Conservation (phyloP, 2,888 invertebrate genomes). For the Agonum fuliginosum region DNA sequence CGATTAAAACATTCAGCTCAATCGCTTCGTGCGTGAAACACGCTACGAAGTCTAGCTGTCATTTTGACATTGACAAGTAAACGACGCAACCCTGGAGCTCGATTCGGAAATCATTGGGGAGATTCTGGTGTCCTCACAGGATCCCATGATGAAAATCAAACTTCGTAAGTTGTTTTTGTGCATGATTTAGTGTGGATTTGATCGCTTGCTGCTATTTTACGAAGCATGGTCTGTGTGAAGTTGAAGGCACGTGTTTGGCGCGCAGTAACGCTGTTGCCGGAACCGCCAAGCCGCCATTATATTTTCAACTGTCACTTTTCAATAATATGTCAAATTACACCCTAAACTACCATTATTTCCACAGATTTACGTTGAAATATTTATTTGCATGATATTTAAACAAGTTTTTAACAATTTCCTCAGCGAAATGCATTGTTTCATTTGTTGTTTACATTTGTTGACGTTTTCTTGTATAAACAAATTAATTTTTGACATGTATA, state of each 20-base stretch:
- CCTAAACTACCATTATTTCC: background rate
- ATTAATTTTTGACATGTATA: background rate
- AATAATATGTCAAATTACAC: conserved; percentile 33
- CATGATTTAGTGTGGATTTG: background rate
- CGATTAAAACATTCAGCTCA: background rate
- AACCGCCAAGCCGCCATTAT: conserved; percentile 60
- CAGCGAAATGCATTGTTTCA: conserved; percentile 26
- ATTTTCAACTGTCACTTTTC: conserved; percentile 58
- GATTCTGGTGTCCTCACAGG: conserved; percentile 52
- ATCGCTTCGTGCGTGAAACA: conserved; percentile 42
- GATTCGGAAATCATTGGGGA: conserved; percentile 59
- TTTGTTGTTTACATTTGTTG: conserved; percentile 40
- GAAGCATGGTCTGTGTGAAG: background rate
- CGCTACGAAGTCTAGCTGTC: conserved; percentile 51
- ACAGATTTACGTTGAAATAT: background rate
- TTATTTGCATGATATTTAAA: background rate
- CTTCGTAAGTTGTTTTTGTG: conserved; percentile 47
- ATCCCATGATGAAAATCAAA: conserved; percentile 58
- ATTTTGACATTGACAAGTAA: conserved; percentile 59
- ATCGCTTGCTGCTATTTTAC: background rate
- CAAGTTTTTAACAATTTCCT: background rate
- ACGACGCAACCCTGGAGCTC: conserved; percentile 59
- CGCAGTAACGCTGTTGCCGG: conserved; percentile 59
- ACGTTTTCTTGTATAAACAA: conserved; percentile 14
- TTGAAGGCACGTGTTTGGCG: conserved; percentile 59